Percentiles rank a stretch among this genome's conserved stretches.
These are phyloP conservation scores for Cebus imitator DNA, from an alignment of 2,113 vertebrate species.

Conservation along the genomic window DNA sequence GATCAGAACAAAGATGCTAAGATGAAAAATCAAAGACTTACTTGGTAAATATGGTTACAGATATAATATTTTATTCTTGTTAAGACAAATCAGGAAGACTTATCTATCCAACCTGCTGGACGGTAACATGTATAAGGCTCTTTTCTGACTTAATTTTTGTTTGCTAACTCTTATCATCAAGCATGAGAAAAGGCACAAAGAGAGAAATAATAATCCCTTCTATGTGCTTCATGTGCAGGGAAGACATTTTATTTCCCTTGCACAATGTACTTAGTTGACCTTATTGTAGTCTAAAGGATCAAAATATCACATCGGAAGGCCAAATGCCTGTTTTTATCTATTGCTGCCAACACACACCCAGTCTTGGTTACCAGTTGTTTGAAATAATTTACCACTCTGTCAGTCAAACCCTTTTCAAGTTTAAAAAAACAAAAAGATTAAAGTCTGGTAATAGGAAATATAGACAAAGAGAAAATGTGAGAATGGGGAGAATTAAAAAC, in stretches of 20 bases:
- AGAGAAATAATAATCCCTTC: constrained; percentile 14
- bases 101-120: not conserved
- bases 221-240: not conserved
- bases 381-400: constrained; percentile 23
- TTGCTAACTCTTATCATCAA: not conserved
- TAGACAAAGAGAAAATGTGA: not conserved
- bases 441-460: constrained; percentile 6
- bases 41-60: not conserved
- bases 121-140: not conserved
- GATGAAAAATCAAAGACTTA: constrained; percentile 23
- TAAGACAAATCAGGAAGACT: not conserved
- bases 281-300: not conserved
- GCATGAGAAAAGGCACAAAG: not conserved
- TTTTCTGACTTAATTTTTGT: not conserved
- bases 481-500: not conserved
- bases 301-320: not conserved
- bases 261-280: not conserved
- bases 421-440: not conserved
- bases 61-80: not conserved
- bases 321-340: not conserved
- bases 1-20: constrained; percentile 46
- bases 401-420: not conserved
- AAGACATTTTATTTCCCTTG: not conserved
- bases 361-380: not conserved
- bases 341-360: not conserved